Base-by-base conservation (phyloP, 1,140 invertebrate genomes). In the Lerema accius region DNA sequence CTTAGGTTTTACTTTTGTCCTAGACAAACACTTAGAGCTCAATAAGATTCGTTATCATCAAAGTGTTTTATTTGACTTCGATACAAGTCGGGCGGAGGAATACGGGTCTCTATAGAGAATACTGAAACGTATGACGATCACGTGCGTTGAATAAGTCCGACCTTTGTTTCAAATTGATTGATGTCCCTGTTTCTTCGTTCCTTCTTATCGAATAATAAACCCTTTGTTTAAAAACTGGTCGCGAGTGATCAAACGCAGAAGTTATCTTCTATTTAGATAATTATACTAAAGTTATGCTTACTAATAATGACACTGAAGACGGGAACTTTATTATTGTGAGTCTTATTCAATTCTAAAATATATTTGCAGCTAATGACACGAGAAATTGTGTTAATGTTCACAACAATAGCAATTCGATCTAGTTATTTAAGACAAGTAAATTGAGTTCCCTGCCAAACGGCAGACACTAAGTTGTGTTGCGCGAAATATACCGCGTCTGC, bases 121-220 rank as follows among this genome's bases (percentile, higher is more conserved):
- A 60, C 40, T 45, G 37, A 50, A 72, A 66, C 67, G 67, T 72
- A 74, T 77, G 72, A 69, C 60, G 69, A 65, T 74, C 75, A 74
- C 75, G 75, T 77, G 39, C 63, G 63, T 56, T 50, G 64, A 56
- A 69, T 69, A 58, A 65, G 64, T 69, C 69, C 67, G 71, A 43
- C 69, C 72, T 78, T 78, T 78, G 70, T 80, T 76, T 78, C 72
- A 63, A 56, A 75, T 78, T 85, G 81, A 86, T 86, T 82, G 80
- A 85, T 85, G 76, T 77, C 72, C 67, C 43, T 69, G 69, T 66
- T 80, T 76, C 70, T 77, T 69, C 64, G 65, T 70, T 67, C 4
- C 45, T 39, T 67, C 75, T 69, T 61, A 37, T 70, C 66, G 67
- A 39, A 58, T 60, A 63, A 62, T 40, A 53, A 49, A 15, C 59